phyloP scores from a whole-genome alignment of 2,797 vertebrate species.

The Tapirus indicus region DNA sequence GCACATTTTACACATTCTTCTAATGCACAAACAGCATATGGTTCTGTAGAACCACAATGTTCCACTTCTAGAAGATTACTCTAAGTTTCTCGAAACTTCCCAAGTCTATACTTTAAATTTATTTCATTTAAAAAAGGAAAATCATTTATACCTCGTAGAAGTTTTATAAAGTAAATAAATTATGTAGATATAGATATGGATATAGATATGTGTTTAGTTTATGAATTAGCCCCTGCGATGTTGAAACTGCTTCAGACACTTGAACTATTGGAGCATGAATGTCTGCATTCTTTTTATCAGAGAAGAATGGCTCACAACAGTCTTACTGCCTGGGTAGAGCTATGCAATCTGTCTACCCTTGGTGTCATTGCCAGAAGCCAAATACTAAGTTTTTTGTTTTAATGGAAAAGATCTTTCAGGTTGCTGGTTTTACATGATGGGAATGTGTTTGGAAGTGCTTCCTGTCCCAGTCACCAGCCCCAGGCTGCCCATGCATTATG shows the following conservation, averaged over 20 bases:
- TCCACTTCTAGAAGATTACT: not conserved
- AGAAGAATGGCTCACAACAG: slow-evolving; percentile 81
- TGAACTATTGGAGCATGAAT: slow-evolving; percentile 82
- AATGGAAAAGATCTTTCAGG: slow-evolving; percentile 86
- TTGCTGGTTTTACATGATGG: slow-evolving; percentile 87
- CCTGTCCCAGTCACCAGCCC: slow-evolving; percentile 85
- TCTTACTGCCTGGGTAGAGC: slow-evolving; percentile 79
- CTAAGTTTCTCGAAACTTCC: not conserved
- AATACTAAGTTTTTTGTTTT: slow-evolving; percentile 86
- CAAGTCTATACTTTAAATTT: not conserved
- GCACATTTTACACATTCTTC: not conserved
- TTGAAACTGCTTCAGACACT: slow-evolving; percentile 80
- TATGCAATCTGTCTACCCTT: slow-evolving; percentile 83
- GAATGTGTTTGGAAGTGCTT: slow-evolving; percentile 88
- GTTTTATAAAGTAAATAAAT: slow-evolving; percentile 62
- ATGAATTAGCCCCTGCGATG: slow-evolving; percentile 79
- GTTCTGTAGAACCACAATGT: not conserved
- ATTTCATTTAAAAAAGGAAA: slow-evolving; percentile 8
- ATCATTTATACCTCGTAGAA: not conserved
- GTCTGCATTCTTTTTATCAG: slow-evolving; percentile 79
- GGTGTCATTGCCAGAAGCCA: slow-evolving; percentile 86
- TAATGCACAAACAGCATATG: not conserved
- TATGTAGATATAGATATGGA: not conserved
- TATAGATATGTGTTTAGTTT: slow-evolving; percentile 61
- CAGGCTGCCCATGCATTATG: slow-evolving; percentile 84